phyloP scores from a whole-genome alignment of 2,888 invertebrate species.

The Drosophila tanythrix region DNA sequence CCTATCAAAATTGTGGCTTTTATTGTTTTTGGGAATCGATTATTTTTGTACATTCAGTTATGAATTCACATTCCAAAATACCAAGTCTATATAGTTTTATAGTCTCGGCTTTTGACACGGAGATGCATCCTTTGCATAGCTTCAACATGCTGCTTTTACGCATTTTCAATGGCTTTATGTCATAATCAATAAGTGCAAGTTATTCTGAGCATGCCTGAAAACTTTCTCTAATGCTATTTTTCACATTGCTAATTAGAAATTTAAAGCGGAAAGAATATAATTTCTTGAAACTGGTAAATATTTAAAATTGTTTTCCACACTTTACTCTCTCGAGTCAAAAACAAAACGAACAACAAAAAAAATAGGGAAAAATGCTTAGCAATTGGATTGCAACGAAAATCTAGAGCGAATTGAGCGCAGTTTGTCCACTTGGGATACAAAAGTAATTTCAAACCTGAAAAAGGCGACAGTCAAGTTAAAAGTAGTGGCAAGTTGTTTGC shows the following conservation, averaged over 20 bases:
- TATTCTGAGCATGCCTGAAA: neutral
- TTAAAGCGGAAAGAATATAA: neutral
- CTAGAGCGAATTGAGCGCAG: conserved; percentile 25
- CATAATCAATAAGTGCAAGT: neutral
- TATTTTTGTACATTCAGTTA: neutral
- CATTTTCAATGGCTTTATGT: no score
- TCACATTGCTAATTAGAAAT: neutral
- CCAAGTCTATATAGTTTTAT: neutral
- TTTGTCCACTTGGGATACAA: conserved; percentile 36
- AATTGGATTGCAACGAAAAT: conserved; percentile 9
- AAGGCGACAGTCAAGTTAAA: conserved; percentile 13
- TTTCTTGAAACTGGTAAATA: neutral
- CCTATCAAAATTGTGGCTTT: neutral
- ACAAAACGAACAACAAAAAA: neutral
- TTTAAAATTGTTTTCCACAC: neutral
- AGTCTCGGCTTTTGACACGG: neutral
- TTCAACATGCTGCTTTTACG: neutral
- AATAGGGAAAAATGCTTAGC: neutral
- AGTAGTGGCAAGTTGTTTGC: conserved; percentile 11
- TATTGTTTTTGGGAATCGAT: neutral
- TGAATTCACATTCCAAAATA: neutral
- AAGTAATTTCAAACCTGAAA: conserved; percentile 50
- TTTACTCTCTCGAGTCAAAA: neutral
- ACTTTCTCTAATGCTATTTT: neutral
- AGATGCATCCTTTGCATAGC: neutral